Evolutionary conservation across 1,140 invertebrate species (phyloP).

Genomic region (Drosophila sturtevanti): DNA sequence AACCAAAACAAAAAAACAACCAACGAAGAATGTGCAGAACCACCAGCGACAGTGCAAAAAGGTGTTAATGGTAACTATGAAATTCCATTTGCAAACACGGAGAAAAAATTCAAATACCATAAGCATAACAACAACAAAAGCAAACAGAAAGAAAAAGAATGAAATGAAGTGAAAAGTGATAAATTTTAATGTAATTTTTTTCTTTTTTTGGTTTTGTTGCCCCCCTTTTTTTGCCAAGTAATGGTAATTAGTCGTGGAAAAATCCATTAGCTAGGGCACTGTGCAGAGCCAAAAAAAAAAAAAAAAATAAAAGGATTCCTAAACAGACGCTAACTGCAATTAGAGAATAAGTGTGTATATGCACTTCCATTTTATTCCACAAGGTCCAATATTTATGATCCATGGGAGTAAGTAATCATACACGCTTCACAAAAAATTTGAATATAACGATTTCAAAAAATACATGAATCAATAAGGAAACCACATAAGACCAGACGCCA

Average conservation of each 20-base stretch:
- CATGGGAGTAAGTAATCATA: not conserved
- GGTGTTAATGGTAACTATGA: constrained; percentile 78
- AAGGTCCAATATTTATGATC: no score
- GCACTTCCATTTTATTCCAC: not conserved
- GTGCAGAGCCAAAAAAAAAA: no score
- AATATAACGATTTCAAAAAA: constrained; percentile 29
- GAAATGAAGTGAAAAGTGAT: constrained; percentile 26
- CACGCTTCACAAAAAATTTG: not conserved
- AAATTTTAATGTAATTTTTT: constrained; percentile 73
- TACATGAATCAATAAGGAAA: constrained; percentile 2
- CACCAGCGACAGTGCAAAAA: constrained; percentile 59
- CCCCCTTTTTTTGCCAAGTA: constrained; percentile 43
- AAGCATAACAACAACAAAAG: constrained; percentile 45
- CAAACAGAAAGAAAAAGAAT: constrained; percentile 15
- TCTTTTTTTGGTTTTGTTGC: constrained; percentile 33
- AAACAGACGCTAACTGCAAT: not conserved
- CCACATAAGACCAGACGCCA: not conserved
- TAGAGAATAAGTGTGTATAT: not conserved
- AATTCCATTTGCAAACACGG: constrained; percentile 71
- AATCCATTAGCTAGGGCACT: constrained; percentile 63
- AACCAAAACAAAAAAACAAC: constrained; percentile 3
- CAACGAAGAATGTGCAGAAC: constrained; percentile 5
- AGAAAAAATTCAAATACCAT: constrained; percentile 49
- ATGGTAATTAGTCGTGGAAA: constrained; percentile 78
- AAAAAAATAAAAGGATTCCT: not conserved